These are phyloP conservation scores for Phoxinus dragarum DNA, from an alignment of 2,797 vertebrate genomes.

Conservation along the genomic window DNA sequence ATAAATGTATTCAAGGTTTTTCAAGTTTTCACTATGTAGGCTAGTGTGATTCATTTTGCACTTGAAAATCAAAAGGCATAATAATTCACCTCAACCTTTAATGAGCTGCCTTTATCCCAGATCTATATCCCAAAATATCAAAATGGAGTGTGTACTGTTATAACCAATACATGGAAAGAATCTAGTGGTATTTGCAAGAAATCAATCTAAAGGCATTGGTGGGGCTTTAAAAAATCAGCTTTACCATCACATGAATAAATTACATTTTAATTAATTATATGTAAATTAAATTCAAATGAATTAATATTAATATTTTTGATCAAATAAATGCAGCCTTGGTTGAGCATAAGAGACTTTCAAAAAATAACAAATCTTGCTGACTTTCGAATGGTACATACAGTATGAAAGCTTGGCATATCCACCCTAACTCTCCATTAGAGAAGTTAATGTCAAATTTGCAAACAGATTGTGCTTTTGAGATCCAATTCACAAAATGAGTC, in stretches of 20 bases:
- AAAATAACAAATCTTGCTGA: too few species aligned
- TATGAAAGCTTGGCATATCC: neutral
- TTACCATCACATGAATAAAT: neutral
- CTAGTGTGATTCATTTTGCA: neutral
- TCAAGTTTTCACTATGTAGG: neutral
- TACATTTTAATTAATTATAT: neutral
- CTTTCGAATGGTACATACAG: neutral
- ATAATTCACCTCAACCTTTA: slow-evolving; percentile 17
- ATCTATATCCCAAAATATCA: slow-evolving; percentile 5
- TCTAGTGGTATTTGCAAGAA: too few species aligned
- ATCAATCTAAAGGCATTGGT: too few species aligned
- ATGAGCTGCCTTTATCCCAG: neutral
- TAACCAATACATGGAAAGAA: neutral
- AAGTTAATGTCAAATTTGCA: neutral
- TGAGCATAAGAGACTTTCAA: neutral
- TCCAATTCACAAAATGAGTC: neutral
- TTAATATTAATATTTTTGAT: neutral
- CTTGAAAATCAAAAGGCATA: slow-evolving; percentile 30
- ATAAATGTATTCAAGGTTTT: neutral
- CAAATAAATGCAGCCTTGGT: neutral
- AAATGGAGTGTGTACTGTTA: slow-evolving; percentile 7
- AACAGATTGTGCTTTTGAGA: neutral
- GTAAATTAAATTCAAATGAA: neutral
- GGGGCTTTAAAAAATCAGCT: neutral
- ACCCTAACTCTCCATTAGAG: neutral